phyloP scores from a whole-genome alignment of 2,113 vertebrate genomes.

The Megalops atlanticus region DNA sequence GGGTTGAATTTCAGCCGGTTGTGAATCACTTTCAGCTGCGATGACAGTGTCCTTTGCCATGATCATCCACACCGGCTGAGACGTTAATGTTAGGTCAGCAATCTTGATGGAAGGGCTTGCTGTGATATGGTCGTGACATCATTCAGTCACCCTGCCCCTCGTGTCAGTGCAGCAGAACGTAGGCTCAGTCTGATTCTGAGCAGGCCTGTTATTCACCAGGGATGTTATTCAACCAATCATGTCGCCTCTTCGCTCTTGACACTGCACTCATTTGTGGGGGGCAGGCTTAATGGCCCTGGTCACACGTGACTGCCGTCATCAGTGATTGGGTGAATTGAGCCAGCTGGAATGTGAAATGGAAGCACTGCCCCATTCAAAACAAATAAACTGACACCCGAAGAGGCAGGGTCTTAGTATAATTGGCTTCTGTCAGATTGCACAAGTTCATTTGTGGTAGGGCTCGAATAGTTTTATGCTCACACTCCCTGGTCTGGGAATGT shows the following conservation, averaged over 20 bases:
- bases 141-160: too few species aligned
- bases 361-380: not conserved
- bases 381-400: not conserved
- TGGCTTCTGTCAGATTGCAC: too few species aligned
- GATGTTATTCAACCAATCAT: not conserved
- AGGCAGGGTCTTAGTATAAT: not conserved
- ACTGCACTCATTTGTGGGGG: not conserved
- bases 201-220: not conserved
- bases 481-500: too few species aligned
- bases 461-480: too few species aligned
- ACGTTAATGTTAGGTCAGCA: not conserved
- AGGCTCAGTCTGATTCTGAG: too few species aligned
- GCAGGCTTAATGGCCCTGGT: not conserved
- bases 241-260: not conserved
- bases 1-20: not conserved
- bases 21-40: not conserved
- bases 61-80: not conserved
- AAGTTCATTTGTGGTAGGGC: too few species aligned
- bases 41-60: not conserved
- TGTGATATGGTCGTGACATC: too few species aligned
- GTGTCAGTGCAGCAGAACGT: not conserved
- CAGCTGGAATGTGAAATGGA: not conserved
- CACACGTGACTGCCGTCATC: not conserved
- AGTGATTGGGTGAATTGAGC: not conserved
- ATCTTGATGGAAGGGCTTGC: not conserved